Conservation (phyloP, 1,140 invertebrate genomes). For the Drosophila pruinosa region DNA sequence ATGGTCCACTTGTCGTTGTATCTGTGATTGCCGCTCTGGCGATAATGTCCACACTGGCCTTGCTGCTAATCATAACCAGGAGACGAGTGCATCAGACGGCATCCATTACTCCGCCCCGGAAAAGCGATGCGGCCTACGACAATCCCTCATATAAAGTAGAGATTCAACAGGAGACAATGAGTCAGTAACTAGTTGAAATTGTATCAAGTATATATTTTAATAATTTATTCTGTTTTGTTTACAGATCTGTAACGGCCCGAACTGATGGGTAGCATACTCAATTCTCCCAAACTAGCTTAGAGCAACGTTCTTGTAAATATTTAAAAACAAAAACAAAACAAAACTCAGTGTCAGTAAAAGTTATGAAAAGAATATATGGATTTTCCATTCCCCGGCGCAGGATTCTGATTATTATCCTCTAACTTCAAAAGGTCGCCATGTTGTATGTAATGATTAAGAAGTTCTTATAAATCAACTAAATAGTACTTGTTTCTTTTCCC, state of each 20-base stretch:
- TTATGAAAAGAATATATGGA: slow-evolving; percentile 18
- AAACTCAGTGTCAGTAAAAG: slow-evolving; percentile 69
- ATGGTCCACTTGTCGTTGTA: slow-evolving; percentile 92
- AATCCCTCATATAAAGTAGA: slow-evolving; percentile 97
- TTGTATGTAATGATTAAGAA: slow-evolving; percentile 75
- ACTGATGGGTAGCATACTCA: slow-evolving; percentile 34
- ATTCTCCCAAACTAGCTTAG: slow-evolving; percentile 61
- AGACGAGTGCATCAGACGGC: slow-evolving; percentile 88
- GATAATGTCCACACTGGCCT: slow-evolving; percentile 90
- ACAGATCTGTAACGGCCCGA: slow-evolving; percentile 74
- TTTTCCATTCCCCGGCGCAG: slow-evolving; percentile 51
- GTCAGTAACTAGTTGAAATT: slow-evolving; percentile 83
- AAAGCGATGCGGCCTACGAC: slow-evolving; percentile 89
- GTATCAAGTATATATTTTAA: background rate
- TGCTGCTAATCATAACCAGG: slow-evolving; percentile 91
- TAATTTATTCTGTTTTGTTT: background rate
- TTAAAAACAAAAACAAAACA: slow-evolving; percentile 31
- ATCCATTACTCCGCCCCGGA: slow-evolving; percentile 86
- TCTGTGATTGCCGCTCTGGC: slow-evolving; percentile 93
- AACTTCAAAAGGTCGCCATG: slow-evolving; percentile 58
- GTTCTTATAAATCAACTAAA: slow-evolving; percentile 43
- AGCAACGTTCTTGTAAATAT: slow-evolving; percentile 71
- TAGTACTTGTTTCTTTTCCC: slow-evolving; percentile 13
- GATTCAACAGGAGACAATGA: slow-evolving; percentile 95
- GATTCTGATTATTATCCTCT: slow-evolving; percentile 28